Evolutionary conservation across 2,888 invertebrate species (phyloP).

Genomic region (Philopedon plagiatum): DNA sequence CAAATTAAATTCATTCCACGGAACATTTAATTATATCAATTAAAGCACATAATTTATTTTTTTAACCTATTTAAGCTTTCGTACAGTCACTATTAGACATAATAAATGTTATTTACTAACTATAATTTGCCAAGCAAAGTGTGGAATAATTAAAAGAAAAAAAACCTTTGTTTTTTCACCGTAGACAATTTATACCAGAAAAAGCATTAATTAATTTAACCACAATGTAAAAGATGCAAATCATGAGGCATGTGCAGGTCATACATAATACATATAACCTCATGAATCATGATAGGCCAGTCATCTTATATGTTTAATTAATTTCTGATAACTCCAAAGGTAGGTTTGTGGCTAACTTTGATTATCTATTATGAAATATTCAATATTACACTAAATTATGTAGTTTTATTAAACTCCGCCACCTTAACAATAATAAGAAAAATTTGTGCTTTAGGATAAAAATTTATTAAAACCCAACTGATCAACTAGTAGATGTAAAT

Average conservation of each 20-base stretch:
- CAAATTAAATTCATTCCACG: neutral
- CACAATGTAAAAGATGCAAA: conserved; percentile 18
- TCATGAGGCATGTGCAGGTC: conserved; percentile 4
- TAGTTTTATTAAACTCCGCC: too few species aligned
- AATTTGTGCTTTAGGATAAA: too few species aligned
- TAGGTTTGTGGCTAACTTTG: too few species aligned
- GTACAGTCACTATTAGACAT: neutral
- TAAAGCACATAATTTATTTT: neutral
- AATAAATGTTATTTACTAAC: conserved; percentile 4
- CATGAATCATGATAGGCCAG: too few species aligned
- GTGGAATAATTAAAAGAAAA: conserved; percentile 1
- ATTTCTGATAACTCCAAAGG: too few species aligned
- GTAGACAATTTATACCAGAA: neutral
- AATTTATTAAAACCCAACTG: too few species aligned
- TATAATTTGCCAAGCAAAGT: neutral
- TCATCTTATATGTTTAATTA: too few species aligned
- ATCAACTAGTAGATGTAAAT: too few species aligned
- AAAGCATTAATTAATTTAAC: conserved; percentile 9
- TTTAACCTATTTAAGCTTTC: neutral
- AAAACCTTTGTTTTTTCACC: conserved; percentile 6
- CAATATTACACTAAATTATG: too few species aligned
- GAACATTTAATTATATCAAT: neutral
- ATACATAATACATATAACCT: too few species aligned
- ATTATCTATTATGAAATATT: too few species aligned
- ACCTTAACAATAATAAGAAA: too few species aligned